Percentiles rank a stretch among this genome's conserved stretches.
Conservation (phyloP, 1,140 invertebrate species). For the Phymorhynchus buccinoides region DNA sequence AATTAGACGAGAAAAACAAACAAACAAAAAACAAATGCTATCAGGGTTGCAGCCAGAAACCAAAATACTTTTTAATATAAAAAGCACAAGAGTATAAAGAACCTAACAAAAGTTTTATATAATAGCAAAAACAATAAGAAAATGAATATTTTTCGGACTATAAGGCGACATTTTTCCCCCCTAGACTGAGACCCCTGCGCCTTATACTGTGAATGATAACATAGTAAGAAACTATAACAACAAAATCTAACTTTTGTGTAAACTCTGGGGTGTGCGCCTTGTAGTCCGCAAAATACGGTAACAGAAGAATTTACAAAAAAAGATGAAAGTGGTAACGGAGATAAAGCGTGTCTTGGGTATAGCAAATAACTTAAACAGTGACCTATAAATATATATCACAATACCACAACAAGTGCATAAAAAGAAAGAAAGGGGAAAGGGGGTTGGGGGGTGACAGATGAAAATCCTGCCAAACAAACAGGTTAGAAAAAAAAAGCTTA, state of each 20-base stretch:
- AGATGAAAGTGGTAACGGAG: background rate
- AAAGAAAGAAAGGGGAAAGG: background rate
- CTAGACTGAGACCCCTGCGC: too few relatives aligned
- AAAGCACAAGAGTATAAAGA: background rate
- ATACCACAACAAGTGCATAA: background rate
- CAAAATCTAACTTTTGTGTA: too few relatives aligned
- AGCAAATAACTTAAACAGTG: background rate
- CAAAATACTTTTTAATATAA: background rate
- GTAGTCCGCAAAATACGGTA: too few relatives aligned
- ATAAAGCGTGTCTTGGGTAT: background rate
- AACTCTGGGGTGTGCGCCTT: too few relatives aligned
- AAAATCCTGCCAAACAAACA: background rate
- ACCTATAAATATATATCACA: slow-evolving; percentile 6
- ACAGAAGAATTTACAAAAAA: background rate
- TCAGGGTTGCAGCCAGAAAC: background rate
- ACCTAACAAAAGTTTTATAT: background rate
- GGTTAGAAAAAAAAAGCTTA: background rate
- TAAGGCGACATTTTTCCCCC: too few relatives aligned
- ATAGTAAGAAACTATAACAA: too few relatives aligned
- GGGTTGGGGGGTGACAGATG: background rate
- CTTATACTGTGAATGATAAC: too few relatives aligned
- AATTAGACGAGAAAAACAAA: background rate
- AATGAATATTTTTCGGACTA: too few relatives aligned
- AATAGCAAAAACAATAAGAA: background rate
- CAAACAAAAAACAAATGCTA: too few relatives aligned